These are phyloP conservation scores for Leucophora obtusa DNA, from an alignment of 2,888 invertebrate species.

Conservation along the genomic window DNA sequence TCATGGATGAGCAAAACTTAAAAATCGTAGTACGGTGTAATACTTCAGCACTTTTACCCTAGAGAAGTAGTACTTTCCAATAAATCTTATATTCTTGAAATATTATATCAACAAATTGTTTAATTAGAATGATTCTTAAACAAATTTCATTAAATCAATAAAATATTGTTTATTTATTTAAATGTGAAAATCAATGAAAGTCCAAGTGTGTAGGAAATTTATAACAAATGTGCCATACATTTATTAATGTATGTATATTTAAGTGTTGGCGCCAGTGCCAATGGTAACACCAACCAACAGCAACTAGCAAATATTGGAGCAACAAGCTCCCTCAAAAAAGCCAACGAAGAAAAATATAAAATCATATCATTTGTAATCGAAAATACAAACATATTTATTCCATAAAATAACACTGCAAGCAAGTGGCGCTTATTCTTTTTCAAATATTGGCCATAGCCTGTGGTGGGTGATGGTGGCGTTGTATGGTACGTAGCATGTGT, in stretches of 20 bases:
- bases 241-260: constrained; percentile 63
- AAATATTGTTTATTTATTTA: constrained; percentile 44
- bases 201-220: constrained; percentile 1
- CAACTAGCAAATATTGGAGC: constrained; percentile 25
- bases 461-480: constrained; percentile 31
- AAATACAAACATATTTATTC: constrained; percentile 23
- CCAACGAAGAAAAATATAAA: constrained; percentile 1
- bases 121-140: constrained; percentile 33
- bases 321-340: constrained; percentile 24
- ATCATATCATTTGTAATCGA: neutral
- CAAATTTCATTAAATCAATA: constrained; percentile 43
- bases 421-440: constrained; percentile 61
- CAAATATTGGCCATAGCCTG: constrained; percentile 57
- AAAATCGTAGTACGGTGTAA: too few relatives aligned
- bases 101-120: neutral
- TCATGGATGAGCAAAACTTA: too few relatives aligned
- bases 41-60: too few relatives aligned
- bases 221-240: constrained; percentile 60
- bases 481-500: neutral
- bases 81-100: constrained; percentile 2
- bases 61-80: neutral
- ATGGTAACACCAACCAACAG: constrained; percentile 11
- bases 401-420: constrained; percentile 37
- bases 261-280: constrained; percentile 66
- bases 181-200: constrained; percentile 11